These are phyloP conservation scores for Pseudolycoriella hygida DNA, from an alignment of 2,888 invertebrate species.

Conservation along the genomic window DNA sequence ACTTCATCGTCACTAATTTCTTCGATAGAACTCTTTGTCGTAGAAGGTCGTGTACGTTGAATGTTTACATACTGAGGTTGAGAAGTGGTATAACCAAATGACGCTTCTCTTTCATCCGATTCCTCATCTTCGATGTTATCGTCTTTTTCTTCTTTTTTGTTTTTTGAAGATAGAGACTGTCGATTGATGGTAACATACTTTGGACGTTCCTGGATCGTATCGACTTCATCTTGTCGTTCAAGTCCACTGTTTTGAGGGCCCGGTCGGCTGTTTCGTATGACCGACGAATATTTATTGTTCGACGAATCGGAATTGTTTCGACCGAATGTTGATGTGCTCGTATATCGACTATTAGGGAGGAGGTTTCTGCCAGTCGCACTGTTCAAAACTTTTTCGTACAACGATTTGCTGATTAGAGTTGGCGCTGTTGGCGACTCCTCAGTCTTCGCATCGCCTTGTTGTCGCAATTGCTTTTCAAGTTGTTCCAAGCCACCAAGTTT, in stretches of 20 bases:
- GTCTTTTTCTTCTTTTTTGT: slow-evolving; percentile 21
- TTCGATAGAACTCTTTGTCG: slow-evolving; percentile 10
- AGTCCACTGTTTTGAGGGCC: slow-evolving; percentile 39
- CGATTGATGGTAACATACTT: slow-evolving; percentile 52
- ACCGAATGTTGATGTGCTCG: neutral
- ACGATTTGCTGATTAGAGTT: slow-evolving; percentile 49
- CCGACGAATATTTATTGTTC: slow-evolving; percentile 34
- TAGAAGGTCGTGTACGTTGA: slow-evolving; percentile 41
- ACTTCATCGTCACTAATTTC: slow-evolving; percentile 11
- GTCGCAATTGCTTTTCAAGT: slow-evolving; percentile 55
- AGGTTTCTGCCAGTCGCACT: neutral
- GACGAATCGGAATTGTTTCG: slow-evolving; percentile 9
- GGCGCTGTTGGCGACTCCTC: slow-evolving; percentile 36
- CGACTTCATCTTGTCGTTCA: slow-evolving; percentile 23
- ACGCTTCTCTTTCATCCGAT: slow-evolving; percentile 6
- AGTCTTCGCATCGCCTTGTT: slow-evolving; percentile 30
- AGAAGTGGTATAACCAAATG: slow-evolving; percentile 19
- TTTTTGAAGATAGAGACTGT: slow-evolving; percentile 29
- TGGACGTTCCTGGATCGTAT: slow-evolving; percentile 31
- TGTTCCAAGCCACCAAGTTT: slow-evolving; percentile 81
- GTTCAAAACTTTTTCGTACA: slow-evolving; percentile 59
- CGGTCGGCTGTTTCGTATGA: slow-evolving; percentile 41
- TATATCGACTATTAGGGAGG: slow-evolving; percentile 25
- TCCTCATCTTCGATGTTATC: slow-evolving; percentile 17
- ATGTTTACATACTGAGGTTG: slow-evolving; percentile 54